Percentiles rank a stretch among this genome's conserved stretches.
phyloP scores from a whole-genome alignment of 2,888 invertebrate species.

The Metacarcinus magister region DNA sequence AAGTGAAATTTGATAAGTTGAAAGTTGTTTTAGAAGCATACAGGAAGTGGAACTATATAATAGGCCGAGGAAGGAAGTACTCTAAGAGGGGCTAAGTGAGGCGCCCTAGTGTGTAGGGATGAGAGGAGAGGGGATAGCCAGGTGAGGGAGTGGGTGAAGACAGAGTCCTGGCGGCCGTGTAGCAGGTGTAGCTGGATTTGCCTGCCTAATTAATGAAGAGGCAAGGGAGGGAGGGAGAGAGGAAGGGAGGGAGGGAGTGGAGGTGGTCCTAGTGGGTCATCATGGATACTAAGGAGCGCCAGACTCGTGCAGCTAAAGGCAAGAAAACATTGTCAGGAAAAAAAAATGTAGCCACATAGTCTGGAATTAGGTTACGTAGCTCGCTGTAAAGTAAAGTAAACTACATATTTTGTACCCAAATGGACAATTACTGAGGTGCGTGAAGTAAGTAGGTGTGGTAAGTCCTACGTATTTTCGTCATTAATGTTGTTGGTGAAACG shows the following conservation, averaged over 20 bases:
- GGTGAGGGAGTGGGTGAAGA: not conserved
- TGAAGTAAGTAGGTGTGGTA: not conserved
- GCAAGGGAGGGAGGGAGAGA: not conserved
- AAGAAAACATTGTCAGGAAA: not conserved
- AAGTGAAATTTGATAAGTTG: not conserved
- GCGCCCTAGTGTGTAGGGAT: not conserved
- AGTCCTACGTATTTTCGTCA: not conserved
- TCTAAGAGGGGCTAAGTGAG: not conserved
- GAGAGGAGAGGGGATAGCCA: not conserved
- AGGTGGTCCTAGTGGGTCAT: not conserved
- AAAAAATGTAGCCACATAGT: not conserved
- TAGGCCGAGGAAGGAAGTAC: not conserved
- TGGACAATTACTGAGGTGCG: not conserved
- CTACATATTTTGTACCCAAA: not conserved
- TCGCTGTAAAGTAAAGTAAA: not conserved
- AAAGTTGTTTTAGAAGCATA: not conserved
- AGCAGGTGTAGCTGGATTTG: not conserved
- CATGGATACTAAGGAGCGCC: not conserved
- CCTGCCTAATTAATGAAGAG: constrained; percentile 17
- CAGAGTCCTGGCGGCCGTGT: not conserved
- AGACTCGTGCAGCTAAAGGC: not conserved
- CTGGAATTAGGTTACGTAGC: not conserved
- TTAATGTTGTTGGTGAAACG: not conserved
- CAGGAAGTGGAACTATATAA: not conserved
- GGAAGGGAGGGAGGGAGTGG: not conserved